Percentiles rank a stretch among this genome's conserved stretches.
Evolutionary conservation across 2,888 invertebrate species (phyloP).

Genomic region (Cosmia pyralina): DNA sequence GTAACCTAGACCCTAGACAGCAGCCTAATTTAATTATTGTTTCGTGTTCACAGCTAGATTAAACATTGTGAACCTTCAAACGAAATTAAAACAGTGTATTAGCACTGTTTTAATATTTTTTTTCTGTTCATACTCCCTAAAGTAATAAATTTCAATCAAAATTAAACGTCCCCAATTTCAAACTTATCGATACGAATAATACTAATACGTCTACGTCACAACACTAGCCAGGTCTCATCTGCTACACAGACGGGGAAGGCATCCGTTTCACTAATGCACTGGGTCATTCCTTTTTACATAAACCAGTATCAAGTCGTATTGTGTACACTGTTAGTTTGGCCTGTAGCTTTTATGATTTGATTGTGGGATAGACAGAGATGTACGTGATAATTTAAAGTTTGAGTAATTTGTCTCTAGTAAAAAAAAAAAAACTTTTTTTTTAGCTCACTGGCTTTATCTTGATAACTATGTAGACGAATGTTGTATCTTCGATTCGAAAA

Average conservation of each 20-base stretch:
- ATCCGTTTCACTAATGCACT: slow-evolving; percentile 74
- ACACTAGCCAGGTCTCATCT: slow-evolving; percentile 67
- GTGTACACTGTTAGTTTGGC: slow-evolving; percentile 20
- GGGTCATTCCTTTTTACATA: slow-evolving; percentile 69
- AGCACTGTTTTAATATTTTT: neutral
- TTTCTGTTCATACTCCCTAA: neutral
- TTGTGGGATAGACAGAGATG: neutral
- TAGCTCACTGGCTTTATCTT: too few relatives aligned
- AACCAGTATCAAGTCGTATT: slow-evolving; percentile 48
- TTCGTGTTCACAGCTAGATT: neutral
- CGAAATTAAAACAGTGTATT: neutral
- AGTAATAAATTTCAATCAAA: neutral
- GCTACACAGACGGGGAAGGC: slow-evolving; percentile 65
- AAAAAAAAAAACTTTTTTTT: too few relatives aligned
- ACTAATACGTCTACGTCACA: neutral
- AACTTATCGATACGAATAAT: slow-evolving; percentile 55
- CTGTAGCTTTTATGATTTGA: neutral
- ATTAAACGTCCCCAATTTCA: neutral
- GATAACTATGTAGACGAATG: too few relatives aligned
- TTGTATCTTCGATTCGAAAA: too few relatives aligned
- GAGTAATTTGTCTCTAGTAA: neutral
- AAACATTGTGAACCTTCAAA: neutral
- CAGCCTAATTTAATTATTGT: neutral
- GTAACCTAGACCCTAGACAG: too few relatives aligned
- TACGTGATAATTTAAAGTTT: neutral